Base-by-base conservation (phyloP, 2,797 vertebrate species). In the Sebastes nivosus region DNA sequence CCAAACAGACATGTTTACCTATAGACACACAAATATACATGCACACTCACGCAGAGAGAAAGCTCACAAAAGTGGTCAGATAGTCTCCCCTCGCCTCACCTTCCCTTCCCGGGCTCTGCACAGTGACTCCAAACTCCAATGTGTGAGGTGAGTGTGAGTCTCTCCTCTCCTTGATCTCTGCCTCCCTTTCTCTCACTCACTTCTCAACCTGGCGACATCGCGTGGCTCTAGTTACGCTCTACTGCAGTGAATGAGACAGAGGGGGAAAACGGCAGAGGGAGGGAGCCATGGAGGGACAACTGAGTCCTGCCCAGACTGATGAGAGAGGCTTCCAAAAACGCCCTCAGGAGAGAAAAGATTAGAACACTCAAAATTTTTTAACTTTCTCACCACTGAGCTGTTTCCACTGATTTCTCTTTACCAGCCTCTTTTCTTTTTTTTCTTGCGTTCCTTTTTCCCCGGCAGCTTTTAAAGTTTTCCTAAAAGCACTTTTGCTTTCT, bases 201-300 rank as follows among this genome's bases (percentile, higher is more conserved):
- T 93, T 90, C 92, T 95, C 94, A 95, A 94, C 91, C 90, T 94
- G 92, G 77, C 93, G 92, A 94, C 93, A 95, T 92, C 75, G 88
- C 83, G 87, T 91, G 90, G 88, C 92, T 94, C 92, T 88, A 85
- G 94, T 94, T 94, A 89, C 89, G 78, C 91, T 94, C 90, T 83
- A 85, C 90, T 88, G 92, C 87, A 84, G 79, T 80, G 88, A 92
- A 81, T 89, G 83, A 88, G 78, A 85, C 82, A 86, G 79, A 88
- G 46, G 81, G 72, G 72, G 72, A 87, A 87, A 86, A 88, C 73
- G 71, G 83, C 88, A 72, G 79, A 69, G 29, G 69, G 85, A 88
- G 87, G 83, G 85, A 92, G 81, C 87, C 77, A 87, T 70, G 90
- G 78, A 90, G 90, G 88, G 90, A 92, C 85, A 91, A 88, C 87